Evolutionary conservation across 2,888 invertebrate species (phyloP), one percentile per base, ranked within the genome.

Genomic region (Tholera decimalis): DNA sequence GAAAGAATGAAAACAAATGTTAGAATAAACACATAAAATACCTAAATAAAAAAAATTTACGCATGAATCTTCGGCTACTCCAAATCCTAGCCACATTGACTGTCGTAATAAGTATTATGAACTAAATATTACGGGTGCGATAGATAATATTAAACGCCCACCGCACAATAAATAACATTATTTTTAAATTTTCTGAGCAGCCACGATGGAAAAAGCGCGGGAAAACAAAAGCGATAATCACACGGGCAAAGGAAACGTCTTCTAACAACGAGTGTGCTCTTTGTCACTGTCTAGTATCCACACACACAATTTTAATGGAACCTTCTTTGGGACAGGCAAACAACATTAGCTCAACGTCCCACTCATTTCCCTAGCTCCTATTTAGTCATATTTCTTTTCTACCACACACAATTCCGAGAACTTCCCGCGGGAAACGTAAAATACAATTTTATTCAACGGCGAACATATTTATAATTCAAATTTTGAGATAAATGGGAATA

Each of bases 61-160:
- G 9, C 44, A 49, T 30, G 18, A 58, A 53, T 67, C 57, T 56
- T 56, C 35, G 54, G 50, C 13, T 60, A 11, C 22, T 73, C 39
- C 51, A 46, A n/a, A 28, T 43, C 28, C 59, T 49, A 61, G 35
- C 46, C 28, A n/a, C 47, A 28, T 1, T 43, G 33, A 44, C 55
- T 59, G 60, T 56, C 54, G 61, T 64, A 66, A 62, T 65, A 78
- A 57, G 54, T 55, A 67, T 51, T 51, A 72, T 60, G 35, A 72
- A 72, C 71, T 64, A 55, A 71, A 64, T 64, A 47, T 59, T 56
- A 72, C 39, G 39, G 35, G 47, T 28, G 41, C 22, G 33, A 59
- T 59, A 49, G 30, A 68, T 53, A 58, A 74, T 66, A 68, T 70
- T 64, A 75, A 64, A 72, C 59, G 33, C 59, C 61, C 43, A 71